Percentiles rank a stretch among this genome's conserved stretches.
Evolutionary conservation across 2,888 invertebrate genomes (phyloP).

Genomic region (Ptychoptera contaminata): DNA sequence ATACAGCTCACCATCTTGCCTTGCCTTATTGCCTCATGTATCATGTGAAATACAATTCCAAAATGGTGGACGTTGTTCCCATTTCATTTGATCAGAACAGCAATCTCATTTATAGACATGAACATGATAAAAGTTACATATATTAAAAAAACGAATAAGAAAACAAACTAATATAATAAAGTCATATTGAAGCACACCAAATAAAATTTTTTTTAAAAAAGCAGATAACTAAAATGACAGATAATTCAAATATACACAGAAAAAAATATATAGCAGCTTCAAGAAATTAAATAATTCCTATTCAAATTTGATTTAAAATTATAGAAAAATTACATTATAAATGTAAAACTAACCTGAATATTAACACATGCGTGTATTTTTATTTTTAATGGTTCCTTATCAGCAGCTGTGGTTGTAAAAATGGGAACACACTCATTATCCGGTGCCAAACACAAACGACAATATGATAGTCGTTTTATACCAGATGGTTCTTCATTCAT

Average conservation of each 20-base stretch:
- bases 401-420: slow-evolving; percentile 31
- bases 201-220: too few relatives aligned
- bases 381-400: slow-evolving; percentile 29
- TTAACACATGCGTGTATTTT: slow-evolving; percentile 31
- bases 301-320: too few relatives aligned
- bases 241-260: too few relatives aligned
- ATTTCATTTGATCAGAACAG: not conserved
- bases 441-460: slow-evolving; percentile 31
- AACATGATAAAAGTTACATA: too few relatives aligned
- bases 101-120: too few relatives aligned
- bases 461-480: slow-evolving; percentile 25
- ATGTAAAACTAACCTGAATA: slow-evolving; percentile 27
- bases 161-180: too few relatives aligned
- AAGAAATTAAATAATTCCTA: too few relatives aligned
- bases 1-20: slow-evolving; percentile 2
- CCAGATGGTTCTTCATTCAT: slow-evolving; percentile 16
- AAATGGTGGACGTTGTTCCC: slow-evolving; percentile 11
- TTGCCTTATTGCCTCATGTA: not conserved
- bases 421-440: slow-evolving; percentile 32
- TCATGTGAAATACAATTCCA: slow-evolving; percentile 6
- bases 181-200: too few relatives aligned
- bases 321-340: not conserved
- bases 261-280: too few relatives aligned
- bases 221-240: too few relatives aligned
- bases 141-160: too few relatives aligned